Base-by-base conservation (phyloP, 1,140 invertebrate genomes). In the Atta texana region DNA sequence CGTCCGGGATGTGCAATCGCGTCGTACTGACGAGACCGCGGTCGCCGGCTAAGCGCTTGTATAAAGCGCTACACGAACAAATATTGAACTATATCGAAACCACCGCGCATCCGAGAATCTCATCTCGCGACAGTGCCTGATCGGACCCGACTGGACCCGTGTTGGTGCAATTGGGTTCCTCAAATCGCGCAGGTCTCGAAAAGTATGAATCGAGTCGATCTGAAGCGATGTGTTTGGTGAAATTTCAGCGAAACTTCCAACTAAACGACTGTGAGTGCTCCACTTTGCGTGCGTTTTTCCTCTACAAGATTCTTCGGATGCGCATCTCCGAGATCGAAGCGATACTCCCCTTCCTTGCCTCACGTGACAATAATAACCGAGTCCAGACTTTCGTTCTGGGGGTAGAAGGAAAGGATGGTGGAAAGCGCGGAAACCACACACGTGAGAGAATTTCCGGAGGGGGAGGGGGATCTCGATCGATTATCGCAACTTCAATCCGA, bases 101-200 rank as follows among this genome's bases (percentile, higher is more conserved):
- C 39, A 24, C 68, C 34, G 39, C 68, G 68, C 69, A 74, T 34
- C 39, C 80, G 49, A 74, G 53, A 82, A 44, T 49, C 68, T 34
- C 55, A 7, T 14, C 21, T 16, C 49, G 44, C 77, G 39, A 82
- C 49, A 72, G 78, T 68, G 68, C 80, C 68, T 61, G 80, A 82
- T 39, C 68, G 14, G 53, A 61, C 63, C 8, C 21, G 21, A 28
- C 57, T 34, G 55, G 74, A 55, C n/a, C 74, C 55, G 24, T 59
- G 76, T 39, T 68, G 49, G 49, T 44, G 63, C 75, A 51, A 59
- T 57, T 14, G 21, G 7, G 4, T 55, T 39, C 14, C 39, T 31
- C 34, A 82, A 82, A 82, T 51, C 55, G 18, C 69, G 80, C 80
- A 84, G 66, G 21, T 44, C 66, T 81, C 34, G 66, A 28, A 39